A percentile compares a stretch with the other conserved stretches of the same genome.
phyloP scores from a whole-genome alignment of 2,888 invertebrate genomes.

The Venusia cambrica region DNA sequence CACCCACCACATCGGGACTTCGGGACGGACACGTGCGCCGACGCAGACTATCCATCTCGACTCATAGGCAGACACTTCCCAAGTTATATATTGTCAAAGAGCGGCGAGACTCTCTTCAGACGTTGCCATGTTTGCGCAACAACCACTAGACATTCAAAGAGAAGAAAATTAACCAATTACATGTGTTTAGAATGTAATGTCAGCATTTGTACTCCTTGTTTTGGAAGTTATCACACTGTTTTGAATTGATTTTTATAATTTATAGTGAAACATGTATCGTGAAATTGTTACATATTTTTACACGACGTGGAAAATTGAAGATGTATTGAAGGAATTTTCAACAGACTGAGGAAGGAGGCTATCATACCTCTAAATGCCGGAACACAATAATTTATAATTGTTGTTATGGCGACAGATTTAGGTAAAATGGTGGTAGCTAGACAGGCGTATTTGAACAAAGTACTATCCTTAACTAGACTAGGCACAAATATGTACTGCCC shows the following conservation, averaged over 20 bases:
- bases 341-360: too few relatives aligned
- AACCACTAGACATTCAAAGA: slow-evolving; percentile 13
- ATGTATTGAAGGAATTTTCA: too few relatives aligned
- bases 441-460: too few relatives aligned
- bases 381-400: too few relatives aligned
- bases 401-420: too few relatives aligned
- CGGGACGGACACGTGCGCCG: slow-evolving; percentile 16
- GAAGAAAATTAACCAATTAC: slow-evolving; percentile 10
- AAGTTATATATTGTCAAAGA: slow-evolving; percentile 11
- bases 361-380: too few relatives aligned
- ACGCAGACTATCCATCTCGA: slow-evolving; percentile 19
- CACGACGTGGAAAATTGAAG: too few relatives aligned
- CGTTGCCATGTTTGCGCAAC: slow-evolving; percentile 19
- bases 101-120: background rate
- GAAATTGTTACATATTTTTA: too few relatives aligned
- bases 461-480: too few relatives aligned
- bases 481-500: too few relatives aligned
- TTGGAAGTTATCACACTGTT: slow-evolving; percentile 18
- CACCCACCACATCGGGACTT: slow-evolving; percentile 13
- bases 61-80: slow-evolving; percentile 20
- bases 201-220: slow-evolving; percentile 14
- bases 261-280: too few relatives aligned
- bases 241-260: slow-evolving; percentile 7
- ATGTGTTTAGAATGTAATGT: slow-evolving; percentile 21
- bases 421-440: too few relatives aligned